phyloP scores from a whole-genome alignment of 92 coral and sea anemone species.

The Porites lobata region DNA sequence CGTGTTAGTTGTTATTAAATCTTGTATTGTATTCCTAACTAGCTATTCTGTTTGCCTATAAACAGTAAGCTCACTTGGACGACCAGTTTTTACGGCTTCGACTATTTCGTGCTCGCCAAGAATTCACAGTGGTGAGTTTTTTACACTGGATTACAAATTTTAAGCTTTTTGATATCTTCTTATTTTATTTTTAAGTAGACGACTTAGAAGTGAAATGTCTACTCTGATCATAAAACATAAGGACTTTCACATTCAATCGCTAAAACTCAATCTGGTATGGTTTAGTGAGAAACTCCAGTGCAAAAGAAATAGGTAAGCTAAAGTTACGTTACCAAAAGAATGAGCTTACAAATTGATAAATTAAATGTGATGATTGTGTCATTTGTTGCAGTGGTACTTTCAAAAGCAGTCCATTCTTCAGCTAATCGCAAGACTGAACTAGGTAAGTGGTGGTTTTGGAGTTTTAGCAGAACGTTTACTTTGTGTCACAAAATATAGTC shows the following conservation, averaged over 20 bases:
- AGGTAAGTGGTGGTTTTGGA: slow-evolving; percentile 41
- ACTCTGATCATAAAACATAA: no score
- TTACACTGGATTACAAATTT: no score
- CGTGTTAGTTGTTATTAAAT: background rate
- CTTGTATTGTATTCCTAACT: background rate
- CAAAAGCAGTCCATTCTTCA: slow-evolving; percentile 71
- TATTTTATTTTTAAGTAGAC: no score
- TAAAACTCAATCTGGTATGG: no score
- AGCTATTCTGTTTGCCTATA: background rate
- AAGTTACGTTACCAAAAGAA: background rate
- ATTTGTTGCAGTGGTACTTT: slow-evolving; percentile 50
- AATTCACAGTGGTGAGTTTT: slow-evolving; percentile 78
- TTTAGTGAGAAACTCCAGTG: no score
- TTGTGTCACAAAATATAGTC: no score
- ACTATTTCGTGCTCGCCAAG: slow-evolving; percentile 68
- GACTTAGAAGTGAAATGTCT: no score
- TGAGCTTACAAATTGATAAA: background rate
- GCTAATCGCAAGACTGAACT: slow-evolving; percentile 66
- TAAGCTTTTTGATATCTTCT: no score
- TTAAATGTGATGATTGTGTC: background rate
- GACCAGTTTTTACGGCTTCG: slow-evolving; percentile 77
- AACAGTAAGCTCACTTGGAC: slow-evolving; percentile 35
- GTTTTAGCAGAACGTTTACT: no score
- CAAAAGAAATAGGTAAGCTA: slow-evolving; percentile 6
- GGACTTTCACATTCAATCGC: no score